A percentile compares a stretch with the other conserved stretches of the same genome.
Conservation (phyloP, 2,888 invertebrate genomes). For the Craniophora ligustri region DNA sequence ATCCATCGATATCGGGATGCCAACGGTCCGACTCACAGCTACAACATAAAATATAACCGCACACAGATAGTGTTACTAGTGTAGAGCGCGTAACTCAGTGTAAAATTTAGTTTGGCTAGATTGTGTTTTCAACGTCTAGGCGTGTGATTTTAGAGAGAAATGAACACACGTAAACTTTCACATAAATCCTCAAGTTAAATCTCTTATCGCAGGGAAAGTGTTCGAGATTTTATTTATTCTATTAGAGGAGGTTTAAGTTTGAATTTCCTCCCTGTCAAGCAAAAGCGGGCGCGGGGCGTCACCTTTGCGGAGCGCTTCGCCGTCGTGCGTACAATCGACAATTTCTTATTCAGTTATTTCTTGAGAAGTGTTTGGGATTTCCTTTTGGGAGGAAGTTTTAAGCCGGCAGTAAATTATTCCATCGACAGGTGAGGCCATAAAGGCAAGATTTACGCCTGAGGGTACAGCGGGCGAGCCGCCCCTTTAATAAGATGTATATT, state of each 20-base stretch:
- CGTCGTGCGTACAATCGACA: conserved; percentile 74
- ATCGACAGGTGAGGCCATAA: conserved; percentile 88
- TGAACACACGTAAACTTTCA: conserved; percentile 53
- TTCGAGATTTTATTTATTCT: conserved; percentile 76
- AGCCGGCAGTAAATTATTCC: conserved; percentile 87
- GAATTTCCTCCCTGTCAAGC: conserved; percentile 74
- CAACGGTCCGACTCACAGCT: conserved; percentile 53
- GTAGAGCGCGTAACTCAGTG: conserved; percentile 18
- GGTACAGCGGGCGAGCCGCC: conserved; percentile 78
- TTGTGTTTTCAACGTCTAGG: conserved; percentile 43
- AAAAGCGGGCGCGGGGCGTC: conserved; percentile 53
- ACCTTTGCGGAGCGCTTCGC: conserved; percentile 43
- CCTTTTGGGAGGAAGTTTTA: conserved; percentile 84
- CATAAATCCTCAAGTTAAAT: conserved; percentile 57
- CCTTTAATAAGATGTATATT: conserved; percentile 87
- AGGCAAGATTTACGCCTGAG: conserved; percentile 87
- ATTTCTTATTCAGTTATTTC: conserved; percentile 87
- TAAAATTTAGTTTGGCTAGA: conserved; percentile 35
- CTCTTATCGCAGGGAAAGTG: conserved; percentile 48
- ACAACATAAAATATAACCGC: conserved; percentile 52
- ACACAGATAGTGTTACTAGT: conserved; percentile 31
- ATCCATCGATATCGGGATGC: conserved; percentile 77
- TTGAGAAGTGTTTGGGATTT: conserved; percentile 87
- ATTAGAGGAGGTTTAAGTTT: conserved; percentile 75
- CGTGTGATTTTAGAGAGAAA: conserved; percentile 51